These are phyloP conservation scores for Brachyhypopomus occidentalis DNA, from an alignment of 2,113 vertebrate genomes.

Conservation along the genomic window DNA sequence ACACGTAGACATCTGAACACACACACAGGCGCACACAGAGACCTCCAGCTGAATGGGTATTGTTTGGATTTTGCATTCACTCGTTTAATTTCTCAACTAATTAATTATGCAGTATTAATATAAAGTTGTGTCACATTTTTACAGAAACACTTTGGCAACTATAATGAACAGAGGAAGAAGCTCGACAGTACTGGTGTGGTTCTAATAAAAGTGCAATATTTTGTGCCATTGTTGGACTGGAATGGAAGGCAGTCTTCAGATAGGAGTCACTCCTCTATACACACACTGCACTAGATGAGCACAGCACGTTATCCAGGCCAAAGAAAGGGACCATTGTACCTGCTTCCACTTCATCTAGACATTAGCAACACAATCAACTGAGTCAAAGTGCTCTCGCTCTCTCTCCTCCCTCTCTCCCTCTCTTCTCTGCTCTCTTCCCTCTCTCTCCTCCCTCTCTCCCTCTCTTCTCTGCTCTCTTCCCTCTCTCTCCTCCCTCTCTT, in stretches of 20 bases:
- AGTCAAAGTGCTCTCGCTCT: not conserved
- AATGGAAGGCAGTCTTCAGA: not conserved
- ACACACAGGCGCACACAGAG: slow-evolving; percentile 9
- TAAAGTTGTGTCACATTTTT: not conserved
- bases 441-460: not conserved
- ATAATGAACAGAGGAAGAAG: not conserved
- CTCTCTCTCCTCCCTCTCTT: not conserved
- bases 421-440: not conserved
- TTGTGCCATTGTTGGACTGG: not conserved
- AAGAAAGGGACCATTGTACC: not conserved
- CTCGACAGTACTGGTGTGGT: not conserved
- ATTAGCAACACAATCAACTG: not conserved
- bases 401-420: not conserved
- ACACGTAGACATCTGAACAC: not conserved
- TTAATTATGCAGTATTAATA: slow-evolving; percentile 6
- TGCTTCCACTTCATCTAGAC: not conserved
- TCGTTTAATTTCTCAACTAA: not conserved
- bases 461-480: not conserved
- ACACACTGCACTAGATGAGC: not conserved
- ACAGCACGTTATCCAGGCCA: not conserved
- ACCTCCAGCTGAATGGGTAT: not conserved
- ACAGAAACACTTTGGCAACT: not conserved
- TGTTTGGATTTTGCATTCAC: not conserved
- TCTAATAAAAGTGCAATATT: slow-evolving; percentile 10
- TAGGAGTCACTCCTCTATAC: not conserved